Evolutionary conservation across 2,888 invertebrate species (phyloP).

Genomic region (Zaprionus lineosus): DNA sequence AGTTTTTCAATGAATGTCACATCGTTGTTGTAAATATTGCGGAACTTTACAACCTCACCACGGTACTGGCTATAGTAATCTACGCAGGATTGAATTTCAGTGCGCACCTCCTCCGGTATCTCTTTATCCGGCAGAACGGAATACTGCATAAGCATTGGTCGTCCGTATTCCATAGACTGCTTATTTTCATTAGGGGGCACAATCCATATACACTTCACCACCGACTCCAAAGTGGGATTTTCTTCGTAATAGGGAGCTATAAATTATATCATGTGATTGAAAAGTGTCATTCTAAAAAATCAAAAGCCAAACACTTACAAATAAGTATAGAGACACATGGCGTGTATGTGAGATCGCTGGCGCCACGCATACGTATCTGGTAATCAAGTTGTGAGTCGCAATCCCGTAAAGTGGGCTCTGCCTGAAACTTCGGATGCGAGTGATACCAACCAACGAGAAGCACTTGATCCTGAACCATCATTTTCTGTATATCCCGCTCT

Average conservation of each 20-base stretch:
- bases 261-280: conserved; percentile 46
- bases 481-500: conserved; percentile 91
- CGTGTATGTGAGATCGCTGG: conserved; percentile 94
- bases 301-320: conserved; percentile 86
- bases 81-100: conserved; percentile 92
- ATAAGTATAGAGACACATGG: conserved; percentile 96
- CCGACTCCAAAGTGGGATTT: conserved; percentile 91
- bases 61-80: conserved; percentile 90
- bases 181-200: conserved; percentile 97
- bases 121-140: conserved; percentile 91
- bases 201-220: conserved; percentile 95
- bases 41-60: conserved; percentile 87
- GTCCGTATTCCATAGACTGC: conserved; percentile 93
- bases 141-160: conserved; percentile 95
- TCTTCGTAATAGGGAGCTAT: conserved; percentile 92
- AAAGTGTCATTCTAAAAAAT: neutral
- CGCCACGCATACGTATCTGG: conserved; percentile 96
- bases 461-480: conserved; percentile 91
- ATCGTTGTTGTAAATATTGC: conserved; percentile 83
- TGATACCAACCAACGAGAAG: conserved; percentile 97
- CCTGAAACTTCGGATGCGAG: conserved; percentile 94
- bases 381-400: conserved; percentile 97
- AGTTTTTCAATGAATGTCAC: conserved; percentile 92
- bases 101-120: conserved; percentile 90
- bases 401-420: conserved; percentile 93